Evolutionary conservation across 2,113 vertebrate species (phyloP), one percentile per base, ranked within the genome.

Genomic region (Psilopogon haemacephalus): DNA sequence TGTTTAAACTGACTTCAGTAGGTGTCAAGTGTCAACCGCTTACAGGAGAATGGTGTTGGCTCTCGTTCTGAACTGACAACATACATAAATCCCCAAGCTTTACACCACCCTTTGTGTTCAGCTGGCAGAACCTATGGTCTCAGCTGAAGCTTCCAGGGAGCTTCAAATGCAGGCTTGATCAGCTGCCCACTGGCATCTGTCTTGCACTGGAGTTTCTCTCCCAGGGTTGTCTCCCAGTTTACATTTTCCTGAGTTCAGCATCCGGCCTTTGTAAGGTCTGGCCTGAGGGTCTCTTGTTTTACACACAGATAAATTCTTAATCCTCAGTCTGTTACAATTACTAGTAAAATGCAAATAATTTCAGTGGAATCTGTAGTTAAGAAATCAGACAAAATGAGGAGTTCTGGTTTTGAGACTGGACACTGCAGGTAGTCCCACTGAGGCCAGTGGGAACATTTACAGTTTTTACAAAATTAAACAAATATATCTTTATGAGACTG

Each of bases 21-120:
- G 75, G 93, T 89, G 91, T 95, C 87, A 94, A 91, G 89, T 92
- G 91, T 94, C 93, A 95, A 8, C 73, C 50, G 37, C 63, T 88
- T 59, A 46, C 70, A 78, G 73, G 73, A 84, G 91, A 74, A 73
- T 50, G 79, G 91, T 32, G 82, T 91, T 95, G 91, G 93, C 95
- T 92, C 78, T 11, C 72, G n/a, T 78, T 92, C 86, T 50, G 64
- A 67, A 13, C 71, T 77, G 91, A 77, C 89, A 85, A 52, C 84
- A 46, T 3, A 27, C 84, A 83, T 56, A 87, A 92, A 94, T 86
- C 68, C 55, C 60, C 38, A 32, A 44, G 79, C 46, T 80, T 81
- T 74, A 33, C 76, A 42, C 50, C 67, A 59, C 24, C 80, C 65
- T 85, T 91, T 50, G 76, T 88, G 71, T 52, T 55, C 56, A 23